Conservation (phyloP, 2,113 vertebrate genomes). For the Cyprichromis sp. region DNA sequence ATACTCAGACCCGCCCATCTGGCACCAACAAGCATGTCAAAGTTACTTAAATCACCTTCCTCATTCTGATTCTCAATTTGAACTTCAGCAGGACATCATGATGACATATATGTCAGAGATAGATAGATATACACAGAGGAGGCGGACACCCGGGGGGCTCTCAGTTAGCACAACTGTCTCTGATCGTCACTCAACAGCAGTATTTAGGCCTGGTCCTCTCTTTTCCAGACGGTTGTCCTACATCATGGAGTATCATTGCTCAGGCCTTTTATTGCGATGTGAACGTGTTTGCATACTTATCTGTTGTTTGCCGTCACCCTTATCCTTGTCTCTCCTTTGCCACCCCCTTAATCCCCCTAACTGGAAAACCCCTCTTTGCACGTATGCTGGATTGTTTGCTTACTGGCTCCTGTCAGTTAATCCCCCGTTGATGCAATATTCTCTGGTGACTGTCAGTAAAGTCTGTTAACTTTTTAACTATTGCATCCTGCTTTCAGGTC, state of each 20-base stretch:
- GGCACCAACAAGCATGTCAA: neutral
- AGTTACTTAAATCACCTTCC: neutral
- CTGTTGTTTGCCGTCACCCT: neutral
- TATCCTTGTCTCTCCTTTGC: neutral
- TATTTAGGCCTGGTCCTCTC: neutral
- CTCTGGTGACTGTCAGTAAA: neutral
- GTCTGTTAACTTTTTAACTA: neutral
- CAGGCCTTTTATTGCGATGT: neutral
- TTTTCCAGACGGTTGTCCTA: neutral
- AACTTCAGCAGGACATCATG: neutral
- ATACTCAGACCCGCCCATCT: neutral
- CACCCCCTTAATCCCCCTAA: neutral
- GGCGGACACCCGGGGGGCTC: neutral
- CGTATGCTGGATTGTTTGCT: neutral
- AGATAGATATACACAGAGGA: neutral
- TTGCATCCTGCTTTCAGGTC: neutral
- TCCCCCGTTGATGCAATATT: neutral
- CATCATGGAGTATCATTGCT: neutral
- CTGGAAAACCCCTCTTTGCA: neutral
- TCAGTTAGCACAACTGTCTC: neutral
- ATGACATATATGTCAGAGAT: neutral
- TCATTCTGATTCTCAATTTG: neutral
- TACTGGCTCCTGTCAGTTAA: neutral
- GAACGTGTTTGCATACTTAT: neutral
- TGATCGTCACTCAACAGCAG: neutral